Evolutionary conservation across 2,113 vertebrate species (phyloP).

Genomic region (Lophochroa leadbeateri): DNA sequence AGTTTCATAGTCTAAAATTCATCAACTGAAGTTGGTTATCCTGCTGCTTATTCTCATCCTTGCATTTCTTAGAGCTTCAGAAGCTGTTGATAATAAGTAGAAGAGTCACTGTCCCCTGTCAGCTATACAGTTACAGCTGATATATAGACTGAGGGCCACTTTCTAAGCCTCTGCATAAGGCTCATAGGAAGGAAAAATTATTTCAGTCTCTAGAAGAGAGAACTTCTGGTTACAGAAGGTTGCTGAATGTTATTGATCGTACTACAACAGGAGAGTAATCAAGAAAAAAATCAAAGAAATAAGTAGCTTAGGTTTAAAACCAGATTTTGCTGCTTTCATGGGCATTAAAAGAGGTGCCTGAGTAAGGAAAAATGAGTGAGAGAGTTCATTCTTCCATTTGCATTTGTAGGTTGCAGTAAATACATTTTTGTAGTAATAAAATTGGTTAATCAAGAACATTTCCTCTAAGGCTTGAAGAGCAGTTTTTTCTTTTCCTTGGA

Average conservation of each 20-base stretch:
- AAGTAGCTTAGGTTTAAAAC: no score
- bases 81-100: background rate
- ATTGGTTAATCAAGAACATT: no score
- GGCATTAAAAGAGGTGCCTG: no score
- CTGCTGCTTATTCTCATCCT: background rate
- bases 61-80: background rate
- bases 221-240: background rate
- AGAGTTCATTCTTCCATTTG: no score
- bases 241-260: background rate
- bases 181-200: conserved; percentile 14
- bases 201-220: background rate
- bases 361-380: no score
- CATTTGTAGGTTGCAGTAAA: no score
- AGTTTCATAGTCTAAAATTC: background rate
- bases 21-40: background rate
- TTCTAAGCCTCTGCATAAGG: conserved; percentile 6
- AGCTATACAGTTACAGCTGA: background rate
- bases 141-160: background rate
- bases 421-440: no score
- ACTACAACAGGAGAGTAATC: background rate
- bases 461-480: no score
- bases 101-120: background rate
- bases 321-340: no score
- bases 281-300: conserved; percentile 20
- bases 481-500: background rate